These are phyloP conservation scores for Habrosyne pyritoides DNA, from an alignment of 2,888 invertebrate genomes.

Conservation along the genomic window DNA sequence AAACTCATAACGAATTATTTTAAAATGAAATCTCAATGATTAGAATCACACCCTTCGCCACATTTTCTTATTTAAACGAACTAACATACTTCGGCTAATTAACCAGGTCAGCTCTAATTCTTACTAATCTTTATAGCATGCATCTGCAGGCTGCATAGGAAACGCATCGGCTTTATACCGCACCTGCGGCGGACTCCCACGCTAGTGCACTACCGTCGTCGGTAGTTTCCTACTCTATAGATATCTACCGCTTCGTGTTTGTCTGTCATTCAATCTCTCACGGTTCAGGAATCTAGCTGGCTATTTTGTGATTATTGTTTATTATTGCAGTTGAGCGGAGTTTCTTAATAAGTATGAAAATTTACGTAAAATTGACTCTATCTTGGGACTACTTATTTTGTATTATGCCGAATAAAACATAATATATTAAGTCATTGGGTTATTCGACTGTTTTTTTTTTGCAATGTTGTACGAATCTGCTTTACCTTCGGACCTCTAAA, in stretches of 20 bases:
- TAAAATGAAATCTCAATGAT: no score
- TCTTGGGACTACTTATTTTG: no score
- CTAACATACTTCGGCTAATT: background rate
- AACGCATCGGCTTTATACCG: conserved; percentile 53
- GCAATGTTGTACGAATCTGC: no score
- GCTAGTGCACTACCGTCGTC: conserved; percentile 45
- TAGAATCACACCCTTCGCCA: no score
- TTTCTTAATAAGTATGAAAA: background rate
- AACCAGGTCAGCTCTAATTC: background rate
- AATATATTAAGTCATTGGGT: no score
- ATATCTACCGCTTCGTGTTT: background rate
- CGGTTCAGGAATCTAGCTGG: background rate
- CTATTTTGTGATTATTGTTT: background rate
- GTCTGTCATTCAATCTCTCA: conserved; percentile 4
- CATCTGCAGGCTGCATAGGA: conserved; percentile 70
- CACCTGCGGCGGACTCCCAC: conserved; percentile 81
- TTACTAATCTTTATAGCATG: conserved; percentile 44
- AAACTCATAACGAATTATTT: no score
- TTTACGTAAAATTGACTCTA: no score
- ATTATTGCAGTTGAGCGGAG: background rate
- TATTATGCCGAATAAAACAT: no score
- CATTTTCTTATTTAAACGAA: no score
- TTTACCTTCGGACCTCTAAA: no score
- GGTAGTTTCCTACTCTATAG: background rate
- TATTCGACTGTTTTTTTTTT: no score